Evolutionary conservation across 2,888 invertebrate genomes (phyloP).

Genomic region (Dicranocentrus wangi): DNA sequence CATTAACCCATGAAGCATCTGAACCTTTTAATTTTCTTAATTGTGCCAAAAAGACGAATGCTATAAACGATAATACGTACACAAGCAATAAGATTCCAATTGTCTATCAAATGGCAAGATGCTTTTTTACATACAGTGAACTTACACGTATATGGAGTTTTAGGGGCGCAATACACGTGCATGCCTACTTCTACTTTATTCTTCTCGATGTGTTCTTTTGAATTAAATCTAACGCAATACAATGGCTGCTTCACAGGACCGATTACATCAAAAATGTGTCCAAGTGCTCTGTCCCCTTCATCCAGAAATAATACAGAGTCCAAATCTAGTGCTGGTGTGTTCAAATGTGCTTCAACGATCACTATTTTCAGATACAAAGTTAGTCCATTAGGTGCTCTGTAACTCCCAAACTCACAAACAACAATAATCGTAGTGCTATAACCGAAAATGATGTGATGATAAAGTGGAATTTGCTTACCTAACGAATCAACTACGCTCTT

Average conservation of each 20-base stretch:
- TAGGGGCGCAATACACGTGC: conserved; percentile 88
- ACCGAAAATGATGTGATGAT: too few relatives aligned
- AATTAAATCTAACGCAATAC: conserved; percentile 94
- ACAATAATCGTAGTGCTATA: conserved; percentile 29
- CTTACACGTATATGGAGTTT: conserved; percentile 80
- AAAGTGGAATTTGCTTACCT: too few relatives aligned
- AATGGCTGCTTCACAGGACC: conserved; percentile 89
- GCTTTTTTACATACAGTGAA: conserved; percentile 4
- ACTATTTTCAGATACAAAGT: too few relatives aligned
- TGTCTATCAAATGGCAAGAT: not conserved
- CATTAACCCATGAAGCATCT: conserved; percentile 91
- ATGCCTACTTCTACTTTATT: conserved; percentile 81
- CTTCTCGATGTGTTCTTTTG: conserved; percentile 82
- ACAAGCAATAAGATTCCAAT: too few relatives aligned
- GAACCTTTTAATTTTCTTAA: conserved; percentile 80
- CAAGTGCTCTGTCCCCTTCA: conserved; percentile 83
- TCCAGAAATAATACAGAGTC: conserved; percentile 91
- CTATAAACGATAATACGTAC: too few relatives aligned
- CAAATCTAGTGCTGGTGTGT: conserved; percentile 86
- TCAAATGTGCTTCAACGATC: conserved; percentile 83
- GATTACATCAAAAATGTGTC: conserved; percentile 92
- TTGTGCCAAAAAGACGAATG: conserved; percentile 68
- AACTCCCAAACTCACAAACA: conserved; percentile 73
- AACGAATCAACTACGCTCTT: conserved; percentile 83
- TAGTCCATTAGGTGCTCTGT: too few relatives aligned